Evolutionary conservation across 2,888 invertebrate genomes (phyloP).

Genomic region (Noctua comes): DNA sequence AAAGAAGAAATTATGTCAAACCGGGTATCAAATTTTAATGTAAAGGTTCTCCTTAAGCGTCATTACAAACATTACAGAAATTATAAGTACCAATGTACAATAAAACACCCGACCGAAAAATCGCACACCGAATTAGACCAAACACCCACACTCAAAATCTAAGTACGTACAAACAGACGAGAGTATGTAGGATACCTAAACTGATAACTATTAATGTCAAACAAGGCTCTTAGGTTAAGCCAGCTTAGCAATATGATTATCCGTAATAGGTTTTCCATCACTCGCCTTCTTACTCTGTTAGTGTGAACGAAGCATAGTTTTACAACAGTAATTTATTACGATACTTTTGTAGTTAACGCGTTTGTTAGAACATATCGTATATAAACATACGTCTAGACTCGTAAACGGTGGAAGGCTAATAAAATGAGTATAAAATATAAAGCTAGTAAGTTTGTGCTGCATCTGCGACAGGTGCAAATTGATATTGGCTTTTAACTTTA

Average conservation of each 20-base stretch:
- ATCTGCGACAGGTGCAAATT: constrained; percentile 13
- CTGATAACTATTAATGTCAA: background rate
- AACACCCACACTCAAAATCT: background rate
- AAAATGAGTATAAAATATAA: constrained; percentile 48
- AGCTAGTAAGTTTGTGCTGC: constrained; percentile 20
- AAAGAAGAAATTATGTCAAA: background rate
- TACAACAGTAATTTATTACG: constrained; percentile 19
- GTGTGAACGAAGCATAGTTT: constrained; percentile 9
- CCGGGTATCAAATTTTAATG: background rate
- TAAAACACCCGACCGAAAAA: no score
- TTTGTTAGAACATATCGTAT: constrained; percentile 25
- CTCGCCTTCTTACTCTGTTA: constrained; percentile 4
- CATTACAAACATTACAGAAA: no score
- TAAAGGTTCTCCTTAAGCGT: no score
- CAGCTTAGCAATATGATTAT: constrained; percentile 32
- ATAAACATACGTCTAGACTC: constrained; percentile 35
- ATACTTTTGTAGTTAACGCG: constrained; percentile 25
- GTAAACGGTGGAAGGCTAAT: constrained; percentile 42
- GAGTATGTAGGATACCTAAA: background rate
- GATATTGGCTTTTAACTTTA: constrained; percentile 5
- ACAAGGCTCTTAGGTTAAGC: background rate
- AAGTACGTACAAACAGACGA: background rate
- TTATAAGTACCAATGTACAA: no score
- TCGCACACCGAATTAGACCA: no score
- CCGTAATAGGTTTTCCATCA: constrained; percentile 18